These are phyloP conservation scores for Amitus sp. DNA, from an alignment of 2,888 invertebrate species.

Conservation along the genomic window DNA sequence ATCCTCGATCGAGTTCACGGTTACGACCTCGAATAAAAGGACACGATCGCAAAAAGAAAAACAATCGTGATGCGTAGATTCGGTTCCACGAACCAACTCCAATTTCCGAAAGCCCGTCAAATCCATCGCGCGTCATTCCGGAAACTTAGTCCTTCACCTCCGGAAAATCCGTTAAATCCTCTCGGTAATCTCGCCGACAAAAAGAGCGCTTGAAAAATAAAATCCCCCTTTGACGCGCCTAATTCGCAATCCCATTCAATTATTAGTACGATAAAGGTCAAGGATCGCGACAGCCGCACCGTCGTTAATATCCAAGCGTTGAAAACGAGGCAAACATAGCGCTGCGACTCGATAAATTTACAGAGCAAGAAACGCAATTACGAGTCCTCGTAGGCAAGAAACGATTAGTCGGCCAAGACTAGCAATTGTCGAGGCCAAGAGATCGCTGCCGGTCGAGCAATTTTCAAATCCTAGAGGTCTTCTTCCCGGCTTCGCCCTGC, in stretches of 20 bases:
- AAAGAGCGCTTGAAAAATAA: background rate
- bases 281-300: slow-evolving; percentile 36
- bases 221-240: slow-evolving; percentile 1
- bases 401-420: slow-evolving; percentile 36
- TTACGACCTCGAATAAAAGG: too few relatives aligned
- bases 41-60: background rate
- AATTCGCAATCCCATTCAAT: slow-evolving; percentile 32
- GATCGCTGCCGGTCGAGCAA: slow-evolving; percentile 40
- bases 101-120: background rate
- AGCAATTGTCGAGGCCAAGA: slow-evolving; percentile 44
- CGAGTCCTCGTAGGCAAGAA: slow-evolving; percentile 45
- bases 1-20: too few relatives aligned
- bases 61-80: background rate
- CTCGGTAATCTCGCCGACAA: background rate
- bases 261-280: slow-evolving; percentile 19
- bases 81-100: slow-evolving; percentile 6
- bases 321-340: slow-evolving; percentile 14
- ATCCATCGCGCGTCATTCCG: slow-evolving; percentile 5
- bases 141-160: slow-evolving; percentile 3
- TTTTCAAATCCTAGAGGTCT: slow-evolving; percentile 40
- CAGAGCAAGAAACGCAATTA: slow-evolving; percentile 51
- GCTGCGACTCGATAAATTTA: slow-evolving; percentile 38
- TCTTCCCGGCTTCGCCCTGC: slow-evolving; percentile 33
- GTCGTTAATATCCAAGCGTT: too few relatives aligned
- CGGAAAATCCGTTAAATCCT: slow-evolving; percentile 3